These are phyloP conservation scores for Tragulus kanchil DNA, from an alignment of 2,113 vertebrate genomes.

Conservation along the genomic window DNA sequence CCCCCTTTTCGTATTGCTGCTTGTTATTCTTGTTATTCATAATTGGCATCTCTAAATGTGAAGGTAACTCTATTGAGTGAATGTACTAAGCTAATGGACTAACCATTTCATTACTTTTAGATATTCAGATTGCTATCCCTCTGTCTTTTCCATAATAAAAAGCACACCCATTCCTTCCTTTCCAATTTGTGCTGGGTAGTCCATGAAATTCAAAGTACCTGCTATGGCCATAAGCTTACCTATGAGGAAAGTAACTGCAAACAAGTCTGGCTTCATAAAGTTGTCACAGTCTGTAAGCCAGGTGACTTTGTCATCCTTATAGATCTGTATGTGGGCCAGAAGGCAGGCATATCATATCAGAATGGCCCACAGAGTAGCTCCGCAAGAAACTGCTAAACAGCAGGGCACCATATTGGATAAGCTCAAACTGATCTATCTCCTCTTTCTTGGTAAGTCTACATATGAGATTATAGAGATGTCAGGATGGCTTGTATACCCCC, in stretches of 20 bases:
- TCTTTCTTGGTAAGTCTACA: neutral
- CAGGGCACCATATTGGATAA: neutral
- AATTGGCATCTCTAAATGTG: slow-evolving; percentile 7
- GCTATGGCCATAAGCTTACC: neutral
- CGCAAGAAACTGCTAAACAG: neutral
- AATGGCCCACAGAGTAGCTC: neutral
- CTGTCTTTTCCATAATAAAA: neutral
- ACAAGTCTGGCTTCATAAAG: neutral
- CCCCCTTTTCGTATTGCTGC: neutral
- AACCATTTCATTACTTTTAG: neutral
- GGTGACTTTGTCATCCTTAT: neutral
- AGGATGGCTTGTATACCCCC: neutral
- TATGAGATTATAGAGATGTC: neutral
- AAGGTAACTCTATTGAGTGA: neutral
- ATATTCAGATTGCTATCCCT: neutral
- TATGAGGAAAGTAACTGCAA: neutral
- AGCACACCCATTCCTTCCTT: neutral
- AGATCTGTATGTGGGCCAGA: neutral
- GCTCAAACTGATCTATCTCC: neutral
- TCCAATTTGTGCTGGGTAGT: neutral
- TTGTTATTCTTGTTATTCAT: slow-evolving; percentile 10
- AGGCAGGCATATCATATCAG: neutral
- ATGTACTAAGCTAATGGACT: slow-evolving; percentile 15
- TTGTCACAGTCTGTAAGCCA: neutral
- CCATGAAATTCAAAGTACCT: neutral